phyloP scores from a whole-genome alignment of 1,140 invertebrate genomes.

The Calliopsis andreniformis region DNA sequence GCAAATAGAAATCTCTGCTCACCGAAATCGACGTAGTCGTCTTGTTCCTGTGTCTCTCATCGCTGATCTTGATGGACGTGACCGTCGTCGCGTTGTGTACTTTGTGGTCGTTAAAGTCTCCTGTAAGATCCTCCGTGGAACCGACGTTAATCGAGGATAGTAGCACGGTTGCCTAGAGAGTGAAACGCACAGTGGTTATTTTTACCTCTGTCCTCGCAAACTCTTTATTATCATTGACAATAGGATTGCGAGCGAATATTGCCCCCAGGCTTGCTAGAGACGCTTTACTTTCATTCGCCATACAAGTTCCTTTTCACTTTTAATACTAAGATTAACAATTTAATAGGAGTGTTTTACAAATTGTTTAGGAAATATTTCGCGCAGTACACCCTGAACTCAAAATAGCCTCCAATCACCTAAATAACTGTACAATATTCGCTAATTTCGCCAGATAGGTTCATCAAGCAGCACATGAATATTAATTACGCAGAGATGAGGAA shows the following conservation, averaged over 20 bases:
- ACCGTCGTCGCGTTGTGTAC: constrained; percentile 75
- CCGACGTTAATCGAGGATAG: constrained; percentile 59
- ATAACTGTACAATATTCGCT: not conserved
- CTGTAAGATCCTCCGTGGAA: constrained; percentile 53
- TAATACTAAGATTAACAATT: no score
- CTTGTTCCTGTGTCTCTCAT: constrained; percentile 75
- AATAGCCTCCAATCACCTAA: not conserved
- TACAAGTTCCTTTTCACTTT: no score
- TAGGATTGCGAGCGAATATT: not conserved
- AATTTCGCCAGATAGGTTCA: not conserved
- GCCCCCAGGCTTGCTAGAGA: not conserved
- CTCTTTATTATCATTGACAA: constrained; percentile 24
- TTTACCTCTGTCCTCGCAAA: constrained; percentile 31
- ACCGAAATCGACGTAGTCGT: constrained; percentile 71
- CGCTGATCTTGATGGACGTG: constrained; percentile 74
- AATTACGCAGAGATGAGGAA: not conserved
- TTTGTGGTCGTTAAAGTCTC: constrained; percentile 61
- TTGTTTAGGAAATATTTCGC: no score
- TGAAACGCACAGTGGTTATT: constrained; percentile 35
- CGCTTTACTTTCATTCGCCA: not conserved
- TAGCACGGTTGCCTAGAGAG: constrained; percentile 54
- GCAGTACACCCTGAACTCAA: no score
- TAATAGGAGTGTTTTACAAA: no score
- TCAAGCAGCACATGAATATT: not conserved
- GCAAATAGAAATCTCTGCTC: constrained; percentile 32